Evolutionary conservation across 2,888 invertebrate species (phyloP).

Genomic region (Oligia latruncula): DNA sequence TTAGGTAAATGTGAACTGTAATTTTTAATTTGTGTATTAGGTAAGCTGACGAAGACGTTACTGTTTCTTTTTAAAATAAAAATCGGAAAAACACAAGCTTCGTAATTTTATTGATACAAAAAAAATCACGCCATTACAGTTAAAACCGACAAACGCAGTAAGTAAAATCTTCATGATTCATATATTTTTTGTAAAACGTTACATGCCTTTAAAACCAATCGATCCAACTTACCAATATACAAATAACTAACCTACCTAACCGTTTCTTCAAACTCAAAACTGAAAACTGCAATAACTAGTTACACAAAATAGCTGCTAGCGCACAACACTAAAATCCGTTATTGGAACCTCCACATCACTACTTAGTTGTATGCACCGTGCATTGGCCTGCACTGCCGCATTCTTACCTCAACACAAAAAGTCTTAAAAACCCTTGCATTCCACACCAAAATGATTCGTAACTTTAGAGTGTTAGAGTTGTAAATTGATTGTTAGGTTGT

Average conservation of each 20-base stretch:
- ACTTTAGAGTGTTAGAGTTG: not conserved
- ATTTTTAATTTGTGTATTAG: not conserved
- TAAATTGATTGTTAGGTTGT: slow-evolving; percentile 8
- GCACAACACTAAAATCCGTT: slow-evolving; percentile 62
- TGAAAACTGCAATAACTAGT: slow-evolving; percentile 19
- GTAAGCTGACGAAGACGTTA: too few relatives aligned
- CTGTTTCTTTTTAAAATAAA: not conserved
- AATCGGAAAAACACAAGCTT: not conserved
- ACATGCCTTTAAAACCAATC: not conserved
- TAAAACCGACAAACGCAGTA: not conserved
- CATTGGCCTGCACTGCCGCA: slow-evolving; percentile 89
- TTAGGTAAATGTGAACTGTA: not conserved
- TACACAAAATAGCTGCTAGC: slow-evolving; percentile 49
- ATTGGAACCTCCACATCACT: slow-evolving; percentile 80
- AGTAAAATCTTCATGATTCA: not conserved
- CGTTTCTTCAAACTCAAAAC: not conserved
- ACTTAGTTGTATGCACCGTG: slow-evolving; percentile 90
- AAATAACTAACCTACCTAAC: not conserved
- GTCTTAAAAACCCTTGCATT: slow-evolving; percentile 64
- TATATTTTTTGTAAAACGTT: too few relatives aligned
- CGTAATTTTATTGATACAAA: not conserved
- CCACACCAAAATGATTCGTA: slow-evolving; percentile 63
- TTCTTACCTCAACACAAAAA: slow-evolving; percentile 68
- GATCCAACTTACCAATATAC: not conserved
- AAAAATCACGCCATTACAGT: not conserved